Conservation (phyloP, 1,140 invertebrate genomes). For the Trichonephila inaurata region DNA sequence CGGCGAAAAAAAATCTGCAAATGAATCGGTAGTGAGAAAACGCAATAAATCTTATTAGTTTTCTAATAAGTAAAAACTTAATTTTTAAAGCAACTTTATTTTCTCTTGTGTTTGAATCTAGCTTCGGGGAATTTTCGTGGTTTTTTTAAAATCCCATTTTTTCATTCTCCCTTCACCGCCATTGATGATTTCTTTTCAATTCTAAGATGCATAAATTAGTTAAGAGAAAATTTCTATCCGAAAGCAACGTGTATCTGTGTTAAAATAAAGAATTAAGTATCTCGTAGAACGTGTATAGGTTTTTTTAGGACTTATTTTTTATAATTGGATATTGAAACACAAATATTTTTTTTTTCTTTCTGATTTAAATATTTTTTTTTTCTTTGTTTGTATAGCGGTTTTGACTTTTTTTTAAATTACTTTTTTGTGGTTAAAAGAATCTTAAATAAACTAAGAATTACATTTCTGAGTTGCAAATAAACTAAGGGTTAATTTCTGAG, state of each 20-base stretch:
- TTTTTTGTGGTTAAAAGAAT: no score
- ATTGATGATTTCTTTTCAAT: not conserved
- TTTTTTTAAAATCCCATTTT: not conserved
- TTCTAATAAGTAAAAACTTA: conserved; percentile 28
- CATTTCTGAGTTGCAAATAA: no score
- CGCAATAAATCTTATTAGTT: conserved; percentile 24
- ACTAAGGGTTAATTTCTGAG: no score
- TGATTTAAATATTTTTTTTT: not conserved
- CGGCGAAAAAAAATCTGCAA: not conserved
- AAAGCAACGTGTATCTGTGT: not conserved
- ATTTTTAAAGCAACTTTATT: conserved; percentile 25
- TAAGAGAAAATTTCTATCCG: not conserved
- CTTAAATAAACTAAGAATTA: no score
- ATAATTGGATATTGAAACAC: not conserved
- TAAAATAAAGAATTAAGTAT: not conserved
- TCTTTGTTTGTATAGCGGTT: not conserved
- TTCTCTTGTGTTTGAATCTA: conserved; percentile 13
- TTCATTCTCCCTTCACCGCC: not conserved
- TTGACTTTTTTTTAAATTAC: no score
- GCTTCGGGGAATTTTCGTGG: not conserved
- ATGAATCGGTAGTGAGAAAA: conserved; percentile 6
- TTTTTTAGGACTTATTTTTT: not conserved
- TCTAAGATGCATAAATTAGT: not conserved
- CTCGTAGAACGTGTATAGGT: not conserved
- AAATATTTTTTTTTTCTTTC: not conserved